Evolutionary conservation across 1,140 invertebrate genomes (phyloP).

Genomic region (Cardiocondyla obscurior): DNA sequence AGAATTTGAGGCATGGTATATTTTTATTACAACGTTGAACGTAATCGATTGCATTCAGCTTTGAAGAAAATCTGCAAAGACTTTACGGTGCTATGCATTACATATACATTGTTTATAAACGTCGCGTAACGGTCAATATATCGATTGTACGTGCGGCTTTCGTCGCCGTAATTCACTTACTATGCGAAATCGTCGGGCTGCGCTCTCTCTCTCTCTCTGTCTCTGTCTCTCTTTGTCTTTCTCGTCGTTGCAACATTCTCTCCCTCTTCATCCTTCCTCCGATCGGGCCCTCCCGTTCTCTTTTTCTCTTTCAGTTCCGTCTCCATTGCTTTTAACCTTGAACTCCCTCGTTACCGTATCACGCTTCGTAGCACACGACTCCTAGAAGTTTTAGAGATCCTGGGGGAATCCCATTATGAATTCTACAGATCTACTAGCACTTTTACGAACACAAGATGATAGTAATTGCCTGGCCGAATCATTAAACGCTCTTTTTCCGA

Average conservation of each 20-base stretch:
- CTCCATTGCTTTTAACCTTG: constrained; percentile 69
- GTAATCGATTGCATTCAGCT: constrained; percentile 33
- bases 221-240: constrained; percentile 14
- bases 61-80: not conserved
- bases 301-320: constrained; percentile 44
- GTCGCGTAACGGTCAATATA: constrained; percentile 36
- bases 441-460: constrained; percentile 59
- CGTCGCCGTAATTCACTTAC: constrained; percentile 38
- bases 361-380: constrained; percentile 67
- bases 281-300: not conserved
- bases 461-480: constrained; percentile 31
- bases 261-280: constrained; percentile 5
- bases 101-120: constrained; percentile 53
- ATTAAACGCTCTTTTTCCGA: constrained; percentile 20
- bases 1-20: constrained; percentile 2
- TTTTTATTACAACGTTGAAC: constrained; percentile 21
- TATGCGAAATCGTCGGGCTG: constrained; percentile 22
- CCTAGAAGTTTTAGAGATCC: constrained; percentile 72
- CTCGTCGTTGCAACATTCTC: not conserved
- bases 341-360: constrained; percentile 73
- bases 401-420: constrained; percentile 70
- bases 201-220: no score
- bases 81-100: constrained; percentile 2
- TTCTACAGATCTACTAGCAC: constrained; percentile 51
- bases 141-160: constrained; percentile 15